A percentile compares a stretch with the other conserved stretches of the same genome.
Conservation (phyloP, 23 tunicate species). For the Styela plicata region DNA sequence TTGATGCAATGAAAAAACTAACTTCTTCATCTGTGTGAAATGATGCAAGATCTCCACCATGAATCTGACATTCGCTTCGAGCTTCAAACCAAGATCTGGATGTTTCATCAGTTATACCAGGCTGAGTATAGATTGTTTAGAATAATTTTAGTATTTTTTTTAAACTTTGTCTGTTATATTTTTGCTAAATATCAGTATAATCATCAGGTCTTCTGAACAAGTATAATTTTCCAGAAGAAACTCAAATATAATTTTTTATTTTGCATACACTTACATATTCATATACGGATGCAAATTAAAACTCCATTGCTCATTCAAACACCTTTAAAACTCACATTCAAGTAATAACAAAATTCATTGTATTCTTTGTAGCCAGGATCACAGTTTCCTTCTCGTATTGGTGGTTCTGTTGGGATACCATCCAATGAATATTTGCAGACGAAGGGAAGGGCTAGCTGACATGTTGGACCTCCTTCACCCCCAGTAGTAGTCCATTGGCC, state of each 20-base stretch:
- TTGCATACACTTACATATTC: no score
- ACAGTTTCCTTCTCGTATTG: slow-evolving; percentile 49
- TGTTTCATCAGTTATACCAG: slow-evolving; percentile 14
- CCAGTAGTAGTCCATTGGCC: slow-evolving; percentile 4
- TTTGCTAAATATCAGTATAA: no score
- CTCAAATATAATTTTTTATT: no score
- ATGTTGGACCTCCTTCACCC: not conserved
- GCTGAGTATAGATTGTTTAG: not conserved
- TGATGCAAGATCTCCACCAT: slow-evolving; percentile 19
- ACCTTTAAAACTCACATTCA: slow-evolving; percentile 47
- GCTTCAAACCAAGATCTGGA: slow-evolving; percentile 35
- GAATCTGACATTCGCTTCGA: slow-evolving; percentile 5
- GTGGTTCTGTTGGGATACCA: slow-evolving; percentile 62
- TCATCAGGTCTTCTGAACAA: no score
- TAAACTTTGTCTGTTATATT: no score
- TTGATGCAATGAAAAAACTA: not conserved
- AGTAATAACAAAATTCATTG: slow-evolving; percentile 51
- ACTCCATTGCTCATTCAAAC: no score
- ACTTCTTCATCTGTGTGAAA: slow-evolving; percentile 18
- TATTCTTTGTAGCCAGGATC: slow-evolving; percentile 45
- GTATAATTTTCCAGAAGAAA: no score
- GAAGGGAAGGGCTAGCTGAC: slow-evolving; percentile 35
- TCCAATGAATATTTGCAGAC: slow-evolving; percentile 56
- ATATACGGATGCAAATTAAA: no score
- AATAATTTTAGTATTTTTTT: no score